Conservation (phyloP, 2,888 invertebrate species). For the Mayetiola destructor region DNA sequence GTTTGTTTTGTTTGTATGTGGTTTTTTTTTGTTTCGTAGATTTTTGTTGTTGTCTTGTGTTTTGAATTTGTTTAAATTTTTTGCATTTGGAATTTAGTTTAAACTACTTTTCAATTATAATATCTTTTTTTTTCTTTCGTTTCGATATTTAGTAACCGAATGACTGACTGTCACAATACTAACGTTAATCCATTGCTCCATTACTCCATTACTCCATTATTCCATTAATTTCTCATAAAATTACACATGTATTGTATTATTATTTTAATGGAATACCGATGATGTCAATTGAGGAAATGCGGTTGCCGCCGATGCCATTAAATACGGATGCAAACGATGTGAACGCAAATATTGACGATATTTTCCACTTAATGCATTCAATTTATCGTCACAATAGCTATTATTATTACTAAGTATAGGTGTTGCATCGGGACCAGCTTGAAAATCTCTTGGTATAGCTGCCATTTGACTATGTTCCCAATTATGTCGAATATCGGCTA, state of each 20-base stretch:
- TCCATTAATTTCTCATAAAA: background rate
- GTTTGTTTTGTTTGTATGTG: too few relatives aligned
- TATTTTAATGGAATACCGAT: slow-evolving; percentile 25
- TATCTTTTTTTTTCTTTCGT: too few relatives aligned
- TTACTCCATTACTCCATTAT: too few relatives aligned
- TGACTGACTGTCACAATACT: too few relatives aligned
- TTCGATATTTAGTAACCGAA: too few relatives aligned
- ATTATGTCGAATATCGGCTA: slow-evolving; percentile 16
- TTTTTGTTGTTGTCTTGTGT: too few relatives aligned
- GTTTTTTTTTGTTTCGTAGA: too few relatives aligned
- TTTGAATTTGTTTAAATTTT: too few relatives aligned
- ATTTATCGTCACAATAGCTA: slow-evolving; percentile 17
- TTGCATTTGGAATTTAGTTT: too few relatives aligned
- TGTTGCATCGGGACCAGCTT: slow-evolving; percentile 33
- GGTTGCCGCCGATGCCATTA: slow-evolving; percentile 37
- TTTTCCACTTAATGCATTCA: slow-evolving; percentile 35
- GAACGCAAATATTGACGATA: slow-evolving; percentile 43
- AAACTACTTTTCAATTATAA: too few relatives aligned
- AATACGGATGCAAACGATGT: slow-evolving; percentile 44
- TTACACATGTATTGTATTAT: slow-evolving; percentile 46
- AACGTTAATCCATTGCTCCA: too few relatives aligned
- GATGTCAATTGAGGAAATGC: slow-evolving; percentile 36
- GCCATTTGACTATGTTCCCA: slow-evolving; percentile 34
- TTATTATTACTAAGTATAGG: slow-evolving; percentile 15
- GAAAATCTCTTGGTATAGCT: slow-evolving; percentile 37